A percentile compares a stretch with the other conserved stretches of the same genome.
phyloP scores from a whole-genome alignment of 2,113 vertebrate species.

The Zapus hudsonius region DNA sequence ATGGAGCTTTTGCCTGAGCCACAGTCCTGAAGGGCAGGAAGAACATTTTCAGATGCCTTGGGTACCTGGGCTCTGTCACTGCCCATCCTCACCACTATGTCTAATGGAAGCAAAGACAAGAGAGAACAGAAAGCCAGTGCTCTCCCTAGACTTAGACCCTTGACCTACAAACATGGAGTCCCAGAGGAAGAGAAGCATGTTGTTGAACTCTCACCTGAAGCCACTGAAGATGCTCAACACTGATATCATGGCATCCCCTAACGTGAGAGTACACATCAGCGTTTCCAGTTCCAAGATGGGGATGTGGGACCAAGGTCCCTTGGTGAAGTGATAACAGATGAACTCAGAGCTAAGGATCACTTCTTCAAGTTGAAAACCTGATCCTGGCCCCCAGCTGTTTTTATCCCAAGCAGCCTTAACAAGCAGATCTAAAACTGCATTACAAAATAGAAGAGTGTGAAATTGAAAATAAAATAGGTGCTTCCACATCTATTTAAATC shows the following conservation, averaged over 20 bases:
- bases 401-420: conserved; percentile 5
- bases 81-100: rapidly evolving
- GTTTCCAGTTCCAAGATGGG: conserved; percentile 18
- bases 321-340: conserved; percentile 34
- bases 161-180: not conserved
- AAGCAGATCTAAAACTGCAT: not conserved
- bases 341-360: conserved; percentile 11
- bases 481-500: conserved; percentile 54
- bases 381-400: conserved; percentile 32
- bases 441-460: conserved; percentile 55
- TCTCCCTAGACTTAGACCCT: not conserved
- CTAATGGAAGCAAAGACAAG: not conserved
- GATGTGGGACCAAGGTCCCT: not conserved
- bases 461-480: conserved; percentile 63
- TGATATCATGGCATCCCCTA: not conserved
- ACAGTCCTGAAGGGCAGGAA: not conserved
- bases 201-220: not conserved
- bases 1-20: not conserved
- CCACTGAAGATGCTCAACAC: not conserved
- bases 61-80: not conserved
- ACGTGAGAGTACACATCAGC: not conserved
- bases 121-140: not conserved
- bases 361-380: conserved; percentile 48
- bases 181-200: not conserved
- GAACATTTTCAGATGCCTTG: not conserved